Base-by-base conservation (phyloP, 2,888 invertebrate species). In the Euproctis similis region DNA sequence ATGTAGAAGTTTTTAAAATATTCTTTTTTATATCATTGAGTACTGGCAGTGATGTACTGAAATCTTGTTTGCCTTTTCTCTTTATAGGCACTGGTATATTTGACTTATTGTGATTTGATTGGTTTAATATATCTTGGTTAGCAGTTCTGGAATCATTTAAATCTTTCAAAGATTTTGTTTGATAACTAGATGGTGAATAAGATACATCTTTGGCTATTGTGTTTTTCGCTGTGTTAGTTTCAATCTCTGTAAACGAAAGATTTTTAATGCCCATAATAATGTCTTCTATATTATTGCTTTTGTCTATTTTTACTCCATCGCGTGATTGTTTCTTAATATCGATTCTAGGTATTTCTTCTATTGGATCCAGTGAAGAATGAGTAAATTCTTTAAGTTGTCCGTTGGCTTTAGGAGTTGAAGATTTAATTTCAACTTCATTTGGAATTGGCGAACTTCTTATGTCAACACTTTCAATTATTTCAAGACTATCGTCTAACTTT, bases 141-240 rank as follows among this genome's bases (percentile, higher is more conserved):
- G 11, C 4, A 5, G 3, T 32, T 27, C 60, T 54, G 12, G 42
- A 37, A 20, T 64, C 59, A 33, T 54, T 48, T 17, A 60, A 42
- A 39, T 68, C 62, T 42, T 50, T 59, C 14, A 54, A 50, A 18
- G 58, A 60, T 18, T 57, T 60, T 16, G 61, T 73, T 16, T 63
- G 60, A 28, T 68, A 70, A 8, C 67, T 70, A 20, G 72, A 74
- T 47, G 74, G 71, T 20, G 76, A 71, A 14, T 53, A 62, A 45
- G 68, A 71, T 2, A 44, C 68, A 71, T 2, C 42, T 42, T 56
- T 54, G 31, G 70, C 64, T 11, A 42, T 38, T 52, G 54, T 65
- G 26, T 65, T 8, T 8, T 11, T 21, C 66, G 12, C 40, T 58
- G n/a, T 9, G 6, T 10, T 11, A 10, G 4, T n/a, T 7, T 9